A percentile compares a stretch with the other conserved stretches of the same genome.
These are phyloP conservation scores for Proteles cristata DNA, from an alignment of 2,113 vertebrate species.

Conservation along the genomic window DNA sequence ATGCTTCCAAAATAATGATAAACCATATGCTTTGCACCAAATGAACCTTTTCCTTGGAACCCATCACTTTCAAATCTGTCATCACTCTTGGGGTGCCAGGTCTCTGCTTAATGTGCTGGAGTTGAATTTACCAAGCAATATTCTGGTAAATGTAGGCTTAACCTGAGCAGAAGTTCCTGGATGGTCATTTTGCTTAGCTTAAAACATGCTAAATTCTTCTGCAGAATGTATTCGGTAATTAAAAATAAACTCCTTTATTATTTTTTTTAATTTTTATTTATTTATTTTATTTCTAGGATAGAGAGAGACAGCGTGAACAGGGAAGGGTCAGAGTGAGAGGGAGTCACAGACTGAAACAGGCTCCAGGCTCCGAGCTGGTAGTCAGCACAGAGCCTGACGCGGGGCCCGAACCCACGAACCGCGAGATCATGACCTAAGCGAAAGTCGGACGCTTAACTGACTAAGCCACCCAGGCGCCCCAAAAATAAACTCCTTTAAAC, in stretches of 20 bases:
- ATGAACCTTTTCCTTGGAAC: background rate
- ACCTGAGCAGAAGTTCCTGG: background rate
- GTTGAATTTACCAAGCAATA: background rate
- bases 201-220: background rate
- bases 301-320: too few species aligned
- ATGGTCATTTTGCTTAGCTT: background rate
- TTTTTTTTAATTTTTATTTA: too few species aligned
- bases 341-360: too few species aligned
- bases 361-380: too few species aligned
- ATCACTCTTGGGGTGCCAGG: background rate
- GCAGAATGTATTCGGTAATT: background rate
- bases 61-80: background rate
- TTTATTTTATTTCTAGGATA: too few species aligned
- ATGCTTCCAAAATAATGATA: background rate
- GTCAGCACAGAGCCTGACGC: too few species aligned
- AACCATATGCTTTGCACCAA: background rate
- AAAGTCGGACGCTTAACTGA: too few species aligned
- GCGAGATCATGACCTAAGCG: too few species aligned
- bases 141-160: background rate
- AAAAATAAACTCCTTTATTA: background rate
- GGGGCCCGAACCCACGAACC: too few species aligned
- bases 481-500: background rate
- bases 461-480: too few species aligned
- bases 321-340: too few species aligned
- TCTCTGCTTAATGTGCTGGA: background rate